These are phyloP conservation scores for Limulus polyphemus DNA, from an alignment of 2,888 invertebrate species.

Conservation along the genomic window DNA sequence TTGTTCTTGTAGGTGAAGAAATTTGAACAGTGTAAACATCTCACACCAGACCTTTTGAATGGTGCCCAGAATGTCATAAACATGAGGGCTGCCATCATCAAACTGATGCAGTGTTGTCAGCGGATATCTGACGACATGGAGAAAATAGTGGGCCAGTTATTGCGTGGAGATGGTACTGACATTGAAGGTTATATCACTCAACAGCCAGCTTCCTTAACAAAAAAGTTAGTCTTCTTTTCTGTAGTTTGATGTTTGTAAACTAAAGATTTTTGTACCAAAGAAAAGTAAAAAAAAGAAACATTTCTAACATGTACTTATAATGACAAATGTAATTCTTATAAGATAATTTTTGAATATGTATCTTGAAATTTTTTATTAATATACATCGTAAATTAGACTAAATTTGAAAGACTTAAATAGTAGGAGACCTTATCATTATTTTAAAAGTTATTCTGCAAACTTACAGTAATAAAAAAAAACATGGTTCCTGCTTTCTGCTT, in stretches of 20 bases:
- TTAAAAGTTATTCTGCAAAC: too few relatives aligned
- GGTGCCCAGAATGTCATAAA: constrained; percentile 50
- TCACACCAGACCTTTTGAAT: constrained; percentile 67
- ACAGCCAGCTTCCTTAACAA: constrained; percentile 48
- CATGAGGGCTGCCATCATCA: constrained; percentile 61
- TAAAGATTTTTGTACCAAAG: too few relatives aligned
- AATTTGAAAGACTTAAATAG: too few relatives aligned
- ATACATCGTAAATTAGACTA: too few relatives aligned
- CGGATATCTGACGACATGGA: constrained; percentile 66
- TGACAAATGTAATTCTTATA: not conserved
- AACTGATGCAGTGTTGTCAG: constrained; percentile 73
- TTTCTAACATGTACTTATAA: too few relatives aligned
- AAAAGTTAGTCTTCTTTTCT: not conserved
- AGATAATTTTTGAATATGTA: not conserved
- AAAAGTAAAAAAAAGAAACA: too few relatives aligned
- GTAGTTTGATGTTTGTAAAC: not conserved
- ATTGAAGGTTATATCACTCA: constrained; percentile 35
- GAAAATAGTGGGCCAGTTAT: constrained; percentile 48
- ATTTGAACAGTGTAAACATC: constrained; percentile 52
- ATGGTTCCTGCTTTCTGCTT: too few relatives aligned
- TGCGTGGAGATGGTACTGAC: constrained; percentile 38
- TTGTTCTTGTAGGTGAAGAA: constrained; percentile 40
- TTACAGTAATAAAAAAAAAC: too few relatives aligned
- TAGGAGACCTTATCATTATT: too few relatives aligned
- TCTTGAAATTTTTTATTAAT: too few relatives aligned